Evolutionary conservation across 2,113 vertebrate species (phyloP), one percentile per base, ranked within the genome.

Genomic region (Tychaedon coryphoeus): DNA sequence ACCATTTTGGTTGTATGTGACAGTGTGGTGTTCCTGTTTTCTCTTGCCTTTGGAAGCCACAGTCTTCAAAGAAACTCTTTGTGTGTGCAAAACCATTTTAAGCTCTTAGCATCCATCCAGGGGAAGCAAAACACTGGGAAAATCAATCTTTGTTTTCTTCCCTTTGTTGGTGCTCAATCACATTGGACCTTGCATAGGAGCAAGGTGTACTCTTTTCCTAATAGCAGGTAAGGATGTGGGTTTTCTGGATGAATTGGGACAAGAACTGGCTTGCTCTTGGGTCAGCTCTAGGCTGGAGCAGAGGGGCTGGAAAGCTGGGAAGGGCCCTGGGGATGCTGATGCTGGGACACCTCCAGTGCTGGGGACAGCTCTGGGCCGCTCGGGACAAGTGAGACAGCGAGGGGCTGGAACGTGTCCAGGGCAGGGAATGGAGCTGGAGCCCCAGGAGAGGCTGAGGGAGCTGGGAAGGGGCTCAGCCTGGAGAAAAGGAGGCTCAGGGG

Each of bases 111-210:
- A 29, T 58, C n/a, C 45, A 16, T 70, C 18, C 22, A 22, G 6
- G 1, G 2, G 54, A 51, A 38, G 20, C 6, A 61, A 80, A 80
- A 66, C 17, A 19, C 29, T 14, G 42, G 26, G 18, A 56, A 73
- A 80, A 84, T 4, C 20, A 33, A 38, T 40, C 42, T 50, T 64
- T 64, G 3, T 72, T 50, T 54, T 58, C 15, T 84, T 90, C 65
- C 31, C 18, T 72, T 69, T 42, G 18, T 16, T 78, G 19, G 7
- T 74, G 31, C 33, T 31, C 1, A 2, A 2, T 26, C 11, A 23
- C 0, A 0, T 53, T 54, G 51, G 71, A 40, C 23, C 7, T 74
- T 31, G 12, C 3, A 0, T 13, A 22, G 42, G 42, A 48, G 22
- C 2, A 50, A 65, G 34, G 8, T n/a, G 18, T 38, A 31, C 4